These are phyloP conservation scores for Andricus quercusramuli DNA, from an alignment of 2,888 invertebrate species.

Conservation along the genomic window DNA sequence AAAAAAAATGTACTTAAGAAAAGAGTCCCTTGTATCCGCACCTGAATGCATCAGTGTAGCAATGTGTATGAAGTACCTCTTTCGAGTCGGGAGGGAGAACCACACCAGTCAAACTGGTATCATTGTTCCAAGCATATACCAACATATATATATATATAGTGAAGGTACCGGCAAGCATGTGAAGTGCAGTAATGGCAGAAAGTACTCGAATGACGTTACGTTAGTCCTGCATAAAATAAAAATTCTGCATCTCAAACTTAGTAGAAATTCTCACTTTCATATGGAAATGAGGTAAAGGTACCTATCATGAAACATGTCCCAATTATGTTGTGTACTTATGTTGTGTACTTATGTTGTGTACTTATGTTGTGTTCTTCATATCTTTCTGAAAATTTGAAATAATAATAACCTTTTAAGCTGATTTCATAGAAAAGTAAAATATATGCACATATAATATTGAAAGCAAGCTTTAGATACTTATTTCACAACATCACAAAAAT, in stretches of 20 bases:
- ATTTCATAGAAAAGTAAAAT: too few relatives aligned
- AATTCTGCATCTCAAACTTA: not conserved
- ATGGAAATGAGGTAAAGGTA: too few relatives aligned
- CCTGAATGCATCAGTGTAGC: conserved; percentile 36
- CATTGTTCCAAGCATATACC: conserved; percentile 67
- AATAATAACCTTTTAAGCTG: too few relatives aligned
- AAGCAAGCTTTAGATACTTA: too few relatives aligned
- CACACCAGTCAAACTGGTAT: conserved; percentile 74
- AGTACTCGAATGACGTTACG: conserved; percentile 31
- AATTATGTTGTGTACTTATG: too few relatives aligned
- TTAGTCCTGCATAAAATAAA: conserved; percentile 42
- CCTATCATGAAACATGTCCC: too few relatives aligned
- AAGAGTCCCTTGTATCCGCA: conserved; percentile 26
- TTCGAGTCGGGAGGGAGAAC: conserved; percentile 60
- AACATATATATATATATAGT: conserved; percentile 38
- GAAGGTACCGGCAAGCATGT: conserved; percentile 1
- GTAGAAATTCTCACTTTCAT: not conserved
- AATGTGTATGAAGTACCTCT: conserved; percentile 25
- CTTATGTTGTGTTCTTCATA: too few relatives aligned
- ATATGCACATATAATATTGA: too few relatives aligned
- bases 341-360: too few relatives aligned
- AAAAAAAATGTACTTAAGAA: not conserved
- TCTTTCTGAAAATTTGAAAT: too few relatives aligned
- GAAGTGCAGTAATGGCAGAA: conserved; percentile 49
- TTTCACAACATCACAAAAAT: too few relatives aligned